Conservation (phyloP, 2,113 vertebrate species). For the Myanophis thanlyinensis region DNA sequence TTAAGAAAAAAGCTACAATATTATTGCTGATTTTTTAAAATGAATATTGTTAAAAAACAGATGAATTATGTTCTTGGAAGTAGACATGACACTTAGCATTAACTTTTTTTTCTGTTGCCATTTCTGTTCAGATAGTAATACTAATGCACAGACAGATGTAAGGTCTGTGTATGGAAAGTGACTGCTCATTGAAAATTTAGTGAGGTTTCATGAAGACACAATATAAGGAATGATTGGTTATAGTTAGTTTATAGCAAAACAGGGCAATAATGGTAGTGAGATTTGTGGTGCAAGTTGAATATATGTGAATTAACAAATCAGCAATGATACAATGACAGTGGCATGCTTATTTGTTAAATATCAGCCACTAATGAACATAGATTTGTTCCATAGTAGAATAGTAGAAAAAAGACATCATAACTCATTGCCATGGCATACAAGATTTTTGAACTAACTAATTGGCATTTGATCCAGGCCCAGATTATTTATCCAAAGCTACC, state of each 20-base stretch:
- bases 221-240: not conserved
- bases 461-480: not conserved
- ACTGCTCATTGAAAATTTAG: not conserved
- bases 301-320: not conserved
- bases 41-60: slow-evolving; percentile 17
- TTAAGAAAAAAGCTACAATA: slow-evolving; percentile 41
- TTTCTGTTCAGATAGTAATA: not conserved
- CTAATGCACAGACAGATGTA: not conserved
- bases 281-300: not conserved
- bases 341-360: not conserved
- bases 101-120: not conserved
- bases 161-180: not conserved
- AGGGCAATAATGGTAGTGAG: not conserved
- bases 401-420: not conserved
- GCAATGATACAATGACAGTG: not conserved
- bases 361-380: not conserved
- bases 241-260: not conserved
- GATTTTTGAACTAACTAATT: not conserved
- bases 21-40: slow-evolving; percentile 2
- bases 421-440: not conserved
- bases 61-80: slow-evolving; percentile 31
- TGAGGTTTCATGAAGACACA: not conserved
- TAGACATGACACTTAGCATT: slow-evolving; percentile 25
- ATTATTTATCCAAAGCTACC: not conserved
- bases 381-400: not conserved